Evolutionary conservation across 2,113 vertebrate genomes (phyloP).

Genomic region (Tyto alba): DNA sequence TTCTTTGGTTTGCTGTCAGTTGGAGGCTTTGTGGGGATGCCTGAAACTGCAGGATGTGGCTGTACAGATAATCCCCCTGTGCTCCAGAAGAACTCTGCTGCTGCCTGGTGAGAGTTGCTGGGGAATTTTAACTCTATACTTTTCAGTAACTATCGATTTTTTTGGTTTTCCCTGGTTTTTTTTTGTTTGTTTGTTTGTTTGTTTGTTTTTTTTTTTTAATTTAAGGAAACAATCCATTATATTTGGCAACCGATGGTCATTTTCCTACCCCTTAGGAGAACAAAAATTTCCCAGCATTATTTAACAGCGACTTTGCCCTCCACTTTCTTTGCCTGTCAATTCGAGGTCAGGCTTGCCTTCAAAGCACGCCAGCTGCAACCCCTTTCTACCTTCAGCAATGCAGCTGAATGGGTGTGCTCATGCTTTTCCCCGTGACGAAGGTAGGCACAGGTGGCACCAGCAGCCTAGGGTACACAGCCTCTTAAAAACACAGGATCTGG

Average conservation of each 20-base stretch:
- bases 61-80: background rate
- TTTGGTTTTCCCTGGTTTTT: background rate
- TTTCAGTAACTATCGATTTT: too few relatives aligned
- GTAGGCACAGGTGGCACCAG: background rate
- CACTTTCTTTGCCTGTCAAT: background rate
- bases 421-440: background rate
- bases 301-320: background rate
- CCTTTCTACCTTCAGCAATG: background rate
- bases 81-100: background rate
- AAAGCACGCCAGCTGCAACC: background rate
- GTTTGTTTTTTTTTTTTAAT: background rate
- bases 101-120: background rate
- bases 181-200: background rate
- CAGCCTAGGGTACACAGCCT: background rate
- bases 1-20: too few relatives aligned
- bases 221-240: background rate
- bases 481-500: background rate
- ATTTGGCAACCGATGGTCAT: background rate
- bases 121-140: background rate
- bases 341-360: background rate
- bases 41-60: background rate
- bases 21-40: background rate
- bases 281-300: background rate
- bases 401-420: accelerated
- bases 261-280: background rate